Evolutionary conservation across 2,888 invertebrate species (phyloP), one percentile per base, ranked within the genome.

Genomic region (Diadegma fenestrale): DNA sequence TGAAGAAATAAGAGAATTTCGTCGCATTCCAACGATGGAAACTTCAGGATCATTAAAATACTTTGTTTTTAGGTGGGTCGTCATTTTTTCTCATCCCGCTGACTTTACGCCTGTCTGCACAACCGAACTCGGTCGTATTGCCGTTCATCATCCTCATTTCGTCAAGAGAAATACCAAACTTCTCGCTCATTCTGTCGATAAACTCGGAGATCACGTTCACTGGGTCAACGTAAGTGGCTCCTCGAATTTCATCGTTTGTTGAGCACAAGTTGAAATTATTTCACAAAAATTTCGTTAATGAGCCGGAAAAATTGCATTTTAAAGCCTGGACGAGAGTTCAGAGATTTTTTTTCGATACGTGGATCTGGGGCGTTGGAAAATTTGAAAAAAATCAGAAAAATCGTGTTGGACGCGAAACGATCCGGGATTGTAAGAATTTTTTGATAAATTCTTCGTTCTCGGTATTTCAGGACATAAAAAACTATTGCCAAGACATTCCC

Each of bases 101-200:
- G 98, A 98, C 94, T 98, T 97, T 93, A 98, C 98, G 0, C 98
- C 98, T 0, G 98, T 98, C 0, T 98, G 98, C 92, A 98, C 98
- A 7, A 98, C 98, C 0, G 98, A 98, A 94, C 94, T 98, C 88
- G 97, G 97, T 3, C 95, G 96, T 66, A 96, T 97, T 76, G 97
- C 97, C 2, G 96, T 96, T 19, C 95, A 97, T 90, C 94, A 95
- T 77, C 95, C 95, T 0, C 95, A 96, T 89, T 98, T 98, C 90
- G 94, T 95, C 48, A 96, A 96, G 89, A 94, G 97, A 26, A 96
- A 96, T 89, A 96, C 96, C 7, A 97, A 98, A 93, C 94, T 98
- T 69, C 94, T 98, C 88, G 98, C 97, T 0, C 96, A 97, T 90
- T 98, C 98, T 0, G 97, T 97, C 88, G 97, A 98, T 93, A 95